Evolutionary conservation across 2,113 vertebrate species (phyloP).

Genomic region (Rhadina sibilatrix): DNA sequence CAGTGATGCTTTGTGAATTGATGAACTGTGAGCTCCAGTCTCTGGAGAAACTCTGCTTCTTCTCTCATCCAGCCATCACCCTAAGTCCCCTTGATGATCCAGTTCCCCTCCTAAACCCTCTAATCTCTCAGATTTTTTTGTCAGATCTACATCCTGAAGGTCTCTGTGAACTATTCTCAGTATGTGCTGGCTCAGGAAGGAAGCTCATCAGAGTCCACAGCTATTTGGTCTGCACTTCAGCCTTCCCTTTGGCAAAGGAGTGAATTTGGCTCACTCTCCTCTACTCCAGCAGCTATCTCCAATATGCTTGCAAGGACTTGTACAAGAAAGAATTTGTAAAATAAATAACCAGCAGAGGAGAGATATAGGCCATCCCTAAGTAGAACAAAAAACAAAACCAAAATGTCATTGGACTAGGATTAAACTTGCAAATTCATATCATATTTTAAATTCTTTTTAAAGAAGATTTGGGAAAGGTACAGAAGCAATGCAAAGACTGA

Average conservation of each 20-base stretch:
- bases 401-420: background rate
- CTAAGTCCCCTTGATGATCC: background rate
- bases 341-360: background rate
- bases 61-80: background rate
- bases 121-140: background rate
- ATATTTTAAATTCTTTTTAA: background rate
- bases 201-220: background rate
- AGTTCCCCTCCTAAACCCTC: background rate
- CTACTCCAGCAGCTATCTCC: background rate
- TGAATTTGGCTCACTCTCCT: background rate
- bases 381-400: background rate
- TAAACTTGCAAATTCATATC: background rate
- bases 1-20: fast-evolving
- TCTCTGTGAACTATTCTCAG: background rate
- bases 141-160: background rate
- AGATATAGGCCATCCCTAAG: background rate
- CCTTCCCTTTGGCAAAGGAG: background rate
- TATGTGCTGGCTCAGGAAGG: background rate
- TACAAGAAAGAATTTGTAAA: background rate
- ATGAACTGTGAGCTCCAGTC: background rate
- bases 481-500: background rate
- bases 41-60: background rate
- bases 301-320: background rate
- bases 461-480: background rate
- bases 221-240: background rate